These are phyloP conservation scores for Thaleichthys pacificus DNA, from an alignment of 2,797 vertebrate species.

Conservation along the genomic window DNA sequence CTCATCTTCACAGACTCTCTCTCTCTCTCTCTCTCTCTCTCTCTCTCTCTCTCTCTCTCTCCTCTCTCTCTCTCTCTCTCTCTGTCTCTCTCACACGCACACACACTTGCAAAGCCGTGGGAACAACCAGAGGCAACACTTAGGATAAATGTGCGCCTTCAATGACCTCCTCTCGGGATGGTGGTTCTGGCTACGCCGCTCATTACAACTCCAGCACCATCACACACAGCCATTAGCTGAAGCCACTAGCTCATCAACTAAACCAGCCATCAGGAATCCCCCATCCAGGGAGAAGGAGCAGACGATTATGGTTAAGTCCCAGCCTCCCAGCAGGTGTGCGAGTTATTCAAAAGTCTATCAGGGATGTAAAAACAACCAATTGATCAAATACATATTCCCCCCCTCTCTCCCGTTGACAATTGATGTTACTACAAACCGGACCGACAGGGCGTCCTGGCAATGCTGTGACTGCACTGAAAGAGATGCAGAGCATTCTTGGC, in stretches of 20 bases:
- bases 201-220: not conserved
- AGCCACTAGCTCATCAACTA: no score
- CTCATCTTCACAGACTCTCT: not conserved
- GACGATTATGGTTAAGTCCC: no score
- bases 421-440: no score
- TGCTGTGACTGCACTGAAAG: slow-evolving; percentile 35
- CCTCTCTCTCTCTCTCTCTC: not conserved
- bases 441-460: not conserved
- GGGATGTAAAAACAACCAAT: no score
- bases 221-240: not conserved
- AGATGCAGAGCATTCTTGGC: slow-evolving; percentile 14
- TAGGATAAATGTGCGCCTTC: slow-evolving; percentile 41
- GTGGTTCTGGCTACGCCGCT: not conserved
- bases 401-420: not conserved
- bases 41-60: not conserved
- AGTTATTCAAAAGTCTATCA: not conserved
- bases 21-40: not conserved
- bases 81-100: slow-evolving; percentile 1
- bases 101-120: slow-evolving; percentile 13
- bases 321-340: not conserved
- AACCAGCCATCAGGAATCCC: not conserved
- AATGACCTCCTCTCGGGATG: slow-evolving; percentile 13
- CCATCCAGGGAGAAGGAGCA: not conserved
- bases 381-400: no score
- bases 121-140: slow-evolving; percentile 31